Conservation (phyloP, 1,140 invertebrate genomes). For the Ips nitidus region DNA sequence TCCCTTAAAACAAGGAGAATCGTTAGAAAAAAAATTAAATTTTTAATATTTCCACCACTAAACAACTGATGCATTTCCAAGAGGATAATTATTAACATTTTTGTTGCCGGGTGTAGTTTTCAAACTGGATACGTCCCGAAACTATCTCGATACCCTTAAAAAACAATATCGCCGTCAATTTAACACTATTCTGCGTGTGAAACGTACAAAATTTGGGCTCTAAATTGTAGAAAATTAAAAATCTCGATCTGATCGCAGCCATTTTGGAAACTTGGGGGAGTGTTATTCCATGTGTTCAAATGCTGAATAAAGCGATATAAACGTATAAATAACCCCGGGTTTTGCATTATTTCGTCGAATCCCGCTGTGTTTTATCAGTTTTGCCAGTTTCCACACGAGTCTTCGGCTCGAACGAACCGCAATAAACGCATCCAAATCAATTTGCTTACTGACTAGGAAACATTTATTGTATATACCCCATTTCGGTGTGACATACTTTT, state of each 20-base stretch:
- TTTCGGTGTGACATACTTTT: slow-evolving; percentile 53
- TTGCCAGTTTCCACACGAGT: slow-evolving; percentile 8
- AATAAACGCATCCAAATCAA: slow-evolving; percentile 44
- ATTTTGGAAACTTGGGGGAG: slow-evolving; percentile 53
- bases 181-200: too few species aligned
- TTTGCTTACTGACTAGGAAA: slow-evolving; percentile 50
- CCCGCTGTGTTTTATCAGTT: slow-evolving; percentile 12
- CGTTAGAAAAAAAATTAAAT: background rate
- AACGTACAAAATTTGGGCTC: slow-evolving; percentile 12
- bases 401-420: too few species aligned
- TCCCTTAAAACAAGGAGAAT: too few species aligned
- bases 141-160: too few species aligned
- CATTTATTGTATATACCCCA: slow-evolving; percentile 51
- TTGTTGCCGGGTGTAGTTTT: background rate
- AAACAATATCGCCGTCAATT: too few species aligned
- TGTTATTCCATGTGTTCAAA: slow-evolving; percentile 53
- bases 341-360: slow-evolving; percentile 6
- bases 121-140: too few species aligned
- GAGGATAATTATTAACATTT: slow-evolving; percentile 1
- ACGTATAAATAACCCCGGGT: slow-evolving; percentile 9
- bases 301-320: slow-evolving; percentile 38
- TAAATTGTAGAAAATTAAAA: slow-evolving; percentile 38
- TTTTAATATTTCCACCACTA: slow-evolving; percentile 29
- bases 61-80: slow-evolving; percentile 6
- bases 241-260: slow-evolving; percentile 51